Base-by-base conservation (phyloP, 2,797 vertebrate genomes). In the Hydrocynus forskahlii region DNA sequence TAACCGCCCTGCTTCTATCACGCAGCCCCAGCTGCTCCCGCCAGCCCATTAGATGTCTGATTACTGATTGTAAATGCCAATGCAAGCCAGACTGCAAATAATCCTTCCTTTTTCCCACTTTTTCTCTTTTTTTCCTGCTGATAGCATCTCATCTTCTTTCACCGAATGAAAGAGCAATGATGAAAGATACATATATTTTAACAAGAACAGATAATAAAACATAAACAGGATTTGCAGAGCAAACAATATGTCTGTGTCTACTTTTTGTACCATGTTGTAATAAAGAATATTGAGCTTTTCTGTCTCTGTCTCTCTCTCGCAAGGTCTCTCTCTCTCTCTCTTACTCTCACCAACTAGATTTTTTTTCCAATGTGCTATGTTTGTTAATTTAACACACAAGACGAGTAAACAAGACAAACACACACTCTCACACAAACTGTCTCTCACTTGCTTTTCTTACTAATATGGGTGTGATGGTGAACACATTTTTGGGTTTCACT, bases 1-100 rank as follows among this genome's bases (percentile, higher is more conserved):
- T 93, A 95, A 91, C 92, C 91, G 83, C 81, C 87, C 67, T 80
- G 83, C 87, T 85, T 88, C 85, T 94, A 95, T 95, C 93, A 93
- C 89, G 75, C 87, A 76, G 82, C 81, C 83, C 85, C 91, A 95
- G 93, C 89, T 93, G 90, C 86, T 83, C 75, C 78, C 78, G 54
- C 67, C 71, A 71, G 73, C 74, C 75, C 79, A 91, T 90, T 83
- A 19, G 79, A 86, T 90, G 89, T 81, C 83, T 78, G 82, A 88
- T 81, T 48, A 69, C 84, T 85, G 86, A 84, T 87, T 85, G 85
- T 76, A 88, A 90, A 88, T 81, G 87, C 85, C 82, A 85, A 74
- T 75, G 77, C 43, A 63, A 81, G 75, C 52, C 81, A 75, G 82
- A 85, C 80, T 69, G 76, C 69, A 72, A 76, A 70, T 71, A 52